Percentiles rank a stretch among this genome's conserved stretches.
These are phyloP conservation scores for Cryptosula pallasiana DNA, from an alignment of 2,888 invertebrate genomes.

Conservation along the genomic window DNA sequence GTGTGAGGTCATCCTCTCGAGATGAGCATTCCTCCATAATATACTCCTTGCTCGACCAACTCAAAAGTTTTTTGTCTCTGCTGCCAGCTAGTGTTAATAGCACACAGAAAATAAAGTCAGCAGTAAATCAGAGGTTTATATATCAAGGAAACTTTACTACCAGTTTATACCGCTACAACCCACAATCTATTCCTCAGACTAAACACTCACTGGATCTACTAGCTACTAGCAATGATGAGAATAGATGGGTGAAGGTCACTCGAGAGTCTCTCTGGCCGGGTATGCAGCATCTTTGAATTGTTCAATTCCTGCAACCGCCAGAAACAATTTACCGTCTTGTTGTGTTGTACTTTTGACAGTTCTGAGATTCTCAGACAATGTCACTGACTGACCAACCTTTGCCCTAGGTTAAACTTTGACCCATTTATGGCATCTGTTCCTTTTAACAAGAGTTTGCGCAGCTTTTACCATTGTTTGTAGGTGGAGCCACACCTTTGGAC, in stretches of 20 bases:
- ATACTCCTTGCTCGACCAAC: neutral
- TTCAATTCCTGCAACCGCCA: no score
- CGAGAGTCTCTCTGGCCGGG: neutral
- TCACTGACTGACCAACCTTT: no score
- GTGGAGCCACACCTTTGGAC: neutral
- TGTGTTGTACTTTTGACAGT: no score
- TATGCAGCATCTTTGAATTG: no score
- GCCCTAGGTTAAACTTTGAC: neutral
- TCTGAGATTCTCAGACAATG: no score
- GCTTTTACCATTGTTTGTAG: no score
- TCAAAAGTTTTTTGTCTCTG: neutral
- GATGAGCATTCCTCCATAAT: neutral
- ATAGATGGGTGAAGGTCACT: neutral
- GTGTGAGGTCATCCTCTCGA: neutral
- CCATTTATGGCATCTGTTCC: neutral
- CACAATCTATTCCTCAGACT: neutral
- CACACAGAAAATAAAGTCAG: neutral
- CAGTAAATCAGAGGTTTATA: neutral
- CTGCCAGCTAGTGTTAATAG: neutral
- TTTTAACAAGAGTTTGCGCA: no score
- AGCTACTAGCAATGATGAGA: neutral
- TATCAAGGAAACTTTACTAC: conserved; percentile 2
- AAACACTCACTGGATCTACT: neutral
- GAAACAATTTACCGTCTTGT: no score
- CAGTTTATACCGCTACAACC: neutral